Evolutionary conservation across 2,888 invertebrate genomes (phyloP).

Genomic region (Dryocosmus kuriphilus): DNA sequence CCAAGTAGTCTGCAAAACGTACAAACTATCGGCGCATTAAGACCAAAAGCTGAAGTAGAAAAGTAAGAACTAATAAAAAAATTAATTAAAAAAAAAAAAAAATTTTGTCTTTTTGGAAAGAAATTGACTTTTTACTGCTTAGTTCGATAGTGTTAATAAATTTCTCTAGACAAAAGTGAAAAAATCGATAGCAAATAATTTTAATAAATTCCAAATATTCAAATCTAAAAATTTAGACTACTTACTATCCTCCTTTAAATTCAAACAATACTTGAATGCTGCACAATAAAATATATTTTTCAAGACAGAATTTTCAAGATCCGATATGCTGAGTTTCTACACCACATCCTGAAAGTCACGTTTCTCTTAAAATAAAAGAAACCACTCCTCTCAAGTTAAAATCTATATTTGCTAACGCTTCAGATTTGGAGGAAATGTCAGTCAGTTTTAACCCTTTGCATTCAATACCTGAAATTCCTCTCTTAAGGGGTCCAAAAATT

Average conservation of each 20-base stretch:
- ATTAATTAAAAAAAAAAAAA: too few species aligned
- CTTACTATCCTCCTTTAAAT: background rate
- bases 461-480: background rate
- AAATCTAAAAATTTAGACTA: background rate
- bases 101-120: too few species aligned
- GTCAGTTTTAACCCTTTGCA: background rate
- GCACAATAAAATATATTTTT: background rate
- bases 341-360: constrained; percentile 4
- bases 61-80: too few species aligned
- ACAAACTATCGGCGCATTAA: too few species aligned
- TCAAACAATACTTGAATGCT: background rate
- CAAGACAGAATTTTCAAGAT: background rate
- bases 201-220: too few species aligned
- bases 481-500: background rate
- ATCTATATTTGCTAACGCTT: constrained; percentile 9
- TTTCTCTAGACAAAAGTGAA: too few species aligned
- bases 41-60: too few species aligned
- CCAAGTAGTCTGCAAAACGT: too few species aligned
- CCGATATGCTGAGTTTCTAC: background rate
- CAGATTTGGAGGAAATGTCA: background rate
- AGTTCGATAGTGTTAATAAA: too few species aligned
- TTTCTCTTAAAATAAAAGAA: constrained; percentile 16
- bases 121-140: too few species aligned
- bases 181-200: too few species aligned
- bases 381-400: constrained; percentile 9